Percentiles rank a stretch among this genome's conserved stretches.
phyloP scores from a whole-genome alignment of 2,888 invertebrate genomes.

The Watsonalla binaria region DNA sequence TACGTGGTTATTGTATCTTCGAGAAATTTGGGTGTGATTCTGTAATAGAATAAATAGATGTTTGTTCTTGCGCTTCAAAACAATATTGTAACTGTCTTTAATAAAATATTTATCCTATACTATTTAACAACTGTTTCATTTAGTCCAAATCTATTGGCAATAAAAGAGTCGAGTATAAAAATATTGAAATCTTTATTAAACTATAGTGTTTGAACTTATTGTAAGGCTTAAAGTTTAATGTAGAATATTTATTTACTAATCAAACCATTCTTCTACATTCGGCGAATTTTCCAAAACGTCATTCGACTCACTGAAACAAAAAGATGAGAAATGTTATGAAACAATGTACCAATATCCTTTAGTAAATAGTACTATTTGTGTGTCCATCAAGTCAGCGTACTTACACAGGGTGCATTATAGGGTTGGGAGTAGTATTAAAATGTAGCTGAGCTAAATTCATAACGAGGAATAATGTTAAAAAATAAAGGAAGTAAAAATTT shows the following conservation, averaged over 20 bases:
- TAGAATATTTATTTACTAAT: slow-evolving; percentile 35
- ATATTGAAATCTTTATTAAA: slow-evolving; percentile 5
- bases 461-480: no score
- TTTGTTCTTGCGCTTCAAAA: slow-evolving; percentile 67
- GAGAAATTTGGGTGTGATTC: slow-evolving; percentile 51
- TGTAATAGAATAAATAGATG: slow-evolving; percentile 56
- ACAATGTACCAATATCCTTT: no score
- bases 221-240: background rate
- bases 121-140: slow-evolving; percentile 36
- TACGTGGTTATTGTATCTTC: slow-evolving; percentile 53
- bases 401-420: no score
- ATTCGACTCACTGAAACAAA: slow-evolving; percentile 86
- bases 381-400: no score
- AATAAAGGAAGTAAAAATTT: no score
- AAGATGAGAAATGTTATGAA: slow-evolving; percentile 12
- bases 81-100: slow-evolving; percentile 70
- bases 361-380: no score
- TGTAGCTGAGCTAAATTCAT: no score
- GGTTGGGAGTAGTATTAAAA: no score
- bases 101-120: slow-evolving; percentile 75
- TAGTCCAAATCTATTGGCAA: background rate
- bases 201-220: slow-evolving; percentile 9
- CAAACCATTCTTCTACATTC: slow-evolving; percentile 89
- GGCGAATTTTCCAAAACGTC: slow-evolving; percentile 91
- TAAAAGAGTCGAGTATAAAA: background rate